A percentile compares a stretch with the other conserved stretches of the same genome.
Conservation (phyloP, 2,888 invertebrate genomes). For the Vannuccia rotundouncinata region DNA sequence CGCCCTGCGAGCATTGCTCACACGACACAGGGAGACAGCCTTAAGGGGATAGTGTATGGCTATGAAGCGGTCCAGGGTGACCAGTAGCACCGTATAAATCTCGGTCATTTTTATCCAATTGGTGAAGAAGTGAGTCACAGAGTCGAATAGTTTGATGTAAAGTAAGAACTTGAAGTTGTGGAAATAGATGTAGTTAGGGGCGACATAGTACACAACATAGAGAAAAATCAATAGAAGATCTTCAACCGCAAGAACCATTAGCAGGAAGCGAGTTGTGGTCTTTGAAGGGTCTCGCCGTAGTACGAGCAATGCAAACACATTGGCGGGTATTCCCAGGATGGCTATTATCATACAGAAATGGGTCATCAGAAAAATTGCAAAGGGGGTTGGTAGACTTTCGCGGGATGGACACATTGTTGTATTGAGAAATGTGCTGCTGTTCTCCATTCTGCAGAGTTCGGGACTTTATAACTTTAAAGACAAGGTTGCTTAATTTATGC, state of each 20-base stretch:
- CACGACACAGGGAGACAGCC: not conserved
- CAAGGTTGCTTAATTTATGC: no score
- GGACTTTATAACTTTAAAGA: no score
- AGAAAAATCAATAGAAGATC: constrained; percentile 4
- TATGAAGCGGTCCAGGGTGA: not conserved
- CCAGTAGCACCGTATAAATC: constrained; percentile 28
- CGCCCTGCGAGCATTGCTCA: not conserved
- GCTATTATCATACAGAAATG: not conserved
- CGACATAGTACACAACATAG: not conserved
- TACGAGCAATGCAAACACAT: not conserved
- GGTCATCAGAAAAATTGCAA: not conserved
- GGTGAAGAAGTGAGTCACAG: not conserved
- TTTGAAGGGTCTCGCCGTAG: not conserved
- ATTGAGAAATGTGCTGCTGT: not conserved
- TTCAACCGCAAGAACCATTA: constrained; percentile 27
- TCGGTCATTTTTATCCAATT: constrained; percentile 27
- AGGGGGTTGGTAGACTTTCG: not conserved
- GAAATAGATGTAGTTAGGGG: not conserved
- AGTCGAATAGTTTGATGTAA: not conserved
- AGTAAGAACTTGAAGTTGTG: not conserved
- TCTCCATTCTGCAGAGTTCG: not conserved
- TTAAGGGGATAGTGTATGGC: constrained; percentile 8
- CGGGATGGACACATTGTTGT: not conserved
- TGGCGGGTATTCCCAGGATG: constrained; percentile 12
- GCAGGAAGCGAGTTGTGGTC: constrained; percentile 18